phyloP scores from a whole-genome alignment of 2,888 invertebrate genomes.

The Brachylomia viminalis region DNA sequence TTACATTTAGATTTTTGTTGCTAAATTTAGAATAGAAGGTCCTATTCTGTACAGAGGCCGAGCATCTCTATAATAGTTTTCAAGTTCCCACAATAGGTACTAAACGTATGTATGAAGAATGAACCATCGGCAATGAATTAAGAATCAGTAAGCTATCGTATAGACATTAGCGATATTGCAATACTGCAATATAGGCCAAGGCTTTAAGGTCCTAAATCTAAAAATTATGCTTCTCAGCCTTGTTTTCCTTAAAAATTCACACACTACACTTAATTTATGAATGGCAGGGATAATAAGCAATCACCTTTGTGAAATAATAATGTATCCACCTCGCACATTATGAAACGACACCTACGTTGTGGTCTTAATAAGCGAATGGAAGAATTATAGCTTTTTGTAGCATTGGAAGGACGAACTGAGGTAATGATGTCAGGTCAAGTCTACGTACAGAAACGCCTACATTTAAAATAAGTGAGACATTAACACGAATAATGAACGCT shows the following conservation, averaged over 20 bases:
- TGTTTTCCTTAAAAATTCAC: constrained; percentile 52
- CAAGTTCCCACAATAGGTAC: constrained; percentile 4
- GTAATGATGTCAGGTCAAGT: constrained; percentile 66
- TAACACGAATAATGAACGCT: constrained; percentile 37
- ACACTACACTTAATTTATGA: constrained; percentile 60
- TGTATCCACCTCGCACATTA: constrained; percentile 71
- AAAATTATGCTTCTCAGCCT: constrained; percentile 48
- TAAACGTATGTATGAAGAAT: constrained; percentile 11
- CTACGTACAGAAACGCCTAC: constrained; percentile 60
- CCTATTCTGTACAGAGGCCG: neutral
- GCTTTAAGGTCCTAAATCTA: constrained; percentile 29
- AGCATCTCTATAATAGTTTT: constrained; percentile 3
- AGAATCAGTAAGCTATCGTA: constrained; percentile 33
- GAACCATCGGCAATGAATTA: constrained; percentile 24
- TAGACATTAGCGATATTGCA: constrained; percentile 35
- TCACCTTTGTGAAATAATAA: constrained; percentile 68
- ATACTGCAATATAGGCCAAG: constrained; percentile 39
- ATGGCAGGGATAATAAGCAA: constrained; percentile 61
- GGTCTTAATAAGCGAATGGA: constrained; percentile 66
- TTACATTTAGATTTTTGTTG: neutral
- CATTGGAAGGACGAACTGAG: constrained; percentile 69
- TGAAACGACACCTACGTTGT: constrained; percentile 71
- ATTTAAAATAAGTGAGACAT: constrained; percentile 40
- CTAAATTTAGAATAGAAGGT: neutral
- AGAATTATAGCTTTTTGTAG: constrained; percentile 71